Evolutionary conservation across 2,797 vertebrate genomes (phyloP), one percentile per base, ranked within the genome.

Genomic region (Helicolenus hilgendorfi): DNA sequence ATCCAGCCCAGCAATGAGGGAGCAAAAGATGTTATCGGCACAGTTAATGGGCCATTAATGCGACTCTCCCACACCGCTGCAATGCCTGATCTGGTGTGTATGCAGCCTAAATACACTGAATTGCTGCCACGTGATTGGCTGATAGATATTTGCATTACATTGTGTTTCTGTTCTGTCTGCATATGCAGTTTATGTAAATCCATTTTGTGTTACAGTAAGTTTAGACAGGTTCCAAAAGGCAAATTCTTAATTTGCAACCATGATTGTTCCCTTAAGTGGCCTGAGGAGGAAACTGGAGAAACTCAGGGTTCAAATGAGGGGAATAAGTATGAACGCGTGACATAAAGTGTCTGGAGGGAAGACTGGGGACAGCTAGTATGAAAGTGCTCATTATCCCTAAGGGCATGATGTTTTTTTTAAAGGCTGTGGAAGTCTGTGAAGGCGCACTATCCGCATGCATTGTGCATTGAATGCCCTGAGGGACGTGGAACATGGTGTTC

Each of bases 261-360:
- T 36, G 64, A 49, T 36, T 72, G 72, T 81, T 88, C 33, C 62
- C 65, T 38, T 72, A 7, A 7, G 15, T 68, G 55, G 65, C 91
- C 75, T 11, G 26, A 79, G 84, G 65, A 91, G 92, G 72, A 59
- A 85, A 56, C 13, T 64, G 72, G 59, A 72, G 74, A 81, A 87
- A 78, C 13, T 14, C 38, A 4, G 56, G 70, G 86, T 92, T 92
- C 58, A 91, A 72, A 91, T 81, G 72, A 92, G 87, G 68, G 29
- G 65, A 94, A 86, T 72, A 79, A 82, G 70, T 86, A 74, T 89
- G 78, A 84, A 80, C 72, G 74, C 77, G 79, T 91, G 93, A 82
- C 83, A 83, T 55, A 35, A 90, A 88, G 87, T 94, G 81, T 81
- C 92, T 89, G 72, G 49, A 87, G 93, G 94, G 84, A 63, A 85